These are phyloP conservation scores for Siderastrea siderea DNA, from an alignment of 92 coral and sea anemone species.

Conservation along the genomic window DNA sequence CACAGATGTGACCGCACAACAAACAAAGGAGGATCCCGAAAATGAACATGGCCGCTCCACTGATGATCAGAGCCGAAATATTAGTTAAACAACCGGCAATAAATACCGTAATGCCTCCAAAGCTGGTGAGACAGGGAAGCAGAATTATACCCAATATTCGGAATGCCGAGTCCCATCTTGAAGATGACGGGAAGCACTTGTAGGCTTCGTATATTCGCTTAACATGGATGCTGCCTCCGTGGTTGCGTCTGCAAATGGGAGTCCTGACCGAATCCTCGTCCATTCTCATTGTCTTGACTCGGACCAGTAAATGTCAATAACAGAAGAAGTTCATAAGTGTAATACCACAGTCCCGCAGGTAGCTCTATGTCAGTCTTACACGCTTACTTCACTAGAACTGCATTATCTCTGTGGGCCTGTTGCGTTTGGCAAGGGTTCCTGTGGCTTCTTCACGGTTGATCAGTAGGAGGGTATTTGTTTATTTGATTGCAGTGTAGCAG, in stretches of 20 bases:
- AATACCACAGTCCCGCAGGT: not conserved
- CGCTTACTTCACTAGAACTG: not conserved
- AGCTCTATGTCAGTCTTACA: not conserved
- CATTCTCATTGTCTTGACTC: not conserved
- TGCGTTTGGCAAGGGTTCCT: not conserved
- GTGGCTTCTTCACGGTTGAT: conserved; percentile 1
- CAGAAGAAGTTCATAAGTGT: not conserved
- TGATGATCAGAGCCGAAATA: not conserved
- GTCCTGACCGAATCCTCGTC: not conserved
- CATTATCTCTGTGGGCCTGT: not conserved
- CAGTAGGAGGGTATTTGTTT: conserved; percentile 1
- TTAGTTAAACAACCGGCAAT: conserved; percentile 26
- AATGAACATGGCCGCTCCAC: conserved; percentile 25
- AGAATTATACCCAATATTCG: conserved; percentile 9
- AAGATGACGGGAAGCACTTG: not conserved
- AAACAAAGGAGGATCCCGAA: conserved; percentile 26
- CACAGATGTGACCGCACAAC: conserved; percentile 27
- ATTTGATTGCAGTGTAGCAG: not conserved
- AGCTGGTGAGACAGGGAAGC: conserved; percentile 16
- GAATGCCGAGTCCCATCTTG: not conserved
- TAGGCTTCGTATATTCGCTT: not conserved
- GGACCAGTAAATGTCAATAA: not conserved
- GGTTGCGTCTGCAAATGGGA: not conserved
- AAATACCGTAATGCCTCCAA: conserved; percentile 22
- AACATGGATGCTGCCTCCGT: no score